These are phyloP conservation scores for Falco rusticolus DNA, from an alignment of 2,797 vertebrate species.

Conservation along the genomic window DNA sequence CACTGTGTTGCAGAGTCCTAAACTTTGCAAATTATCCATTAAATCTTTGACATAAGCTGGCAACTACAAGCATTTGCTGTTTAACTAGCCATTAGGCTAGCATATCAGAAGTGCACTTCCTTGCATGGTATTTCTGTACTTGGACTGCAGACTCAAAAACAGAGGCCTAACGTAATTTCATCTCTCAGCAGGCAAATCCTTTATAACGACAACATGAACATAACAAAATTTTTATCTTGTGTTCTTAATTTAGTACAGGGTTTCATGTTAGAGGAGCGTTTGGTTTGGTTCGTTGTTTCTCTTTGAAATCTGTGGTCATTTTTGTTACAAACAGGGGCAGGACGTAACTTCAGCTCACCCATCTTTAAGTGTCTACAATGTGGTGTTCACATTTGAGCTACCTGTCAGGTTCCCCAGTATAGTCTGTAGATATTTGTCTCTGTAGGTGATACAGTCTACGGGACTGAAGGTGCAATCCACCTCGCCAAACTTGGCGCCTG, in stretches of 20 bases:
- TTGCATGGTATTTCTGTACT: background rate
- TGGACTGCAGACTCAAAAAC: background rate
- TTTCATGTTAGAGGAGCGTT: background rate
- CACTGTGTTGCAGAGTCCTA: background rate
- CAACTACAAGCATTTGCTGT: background rate
- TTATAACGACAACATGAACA: background rate
- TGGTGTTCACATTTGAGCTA: background rate
- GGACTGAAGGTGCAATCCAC: background rate
- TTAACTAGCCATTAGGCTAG: background rate
- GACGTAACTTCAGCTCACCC: background rate
- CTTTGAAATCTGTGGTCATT: background rate
- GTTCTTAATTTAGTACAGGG: background rate
- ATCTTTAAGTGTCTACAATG: background rate
- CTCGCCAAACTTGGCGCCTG: accelerated
- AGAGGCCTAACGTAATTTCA: background rate
- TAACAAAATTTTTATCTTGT: background rate
- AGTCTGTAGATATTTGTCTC: background rate
- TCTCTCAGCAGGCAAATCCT: background rate
- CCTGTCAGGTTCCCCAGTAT: background rate
- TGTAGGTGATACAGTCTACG: accelerated
- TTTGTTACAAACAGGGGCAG: background rate
- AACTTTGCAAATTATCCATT: background rate
- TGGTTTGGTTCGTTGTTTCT: background rate
- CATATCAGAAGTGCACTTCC: background rate
- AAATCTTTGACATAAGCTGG: background rate